Base-by-base conservation (phyloP, 2,113 vertebrate species). In the Amphiprion percula region DNA sequence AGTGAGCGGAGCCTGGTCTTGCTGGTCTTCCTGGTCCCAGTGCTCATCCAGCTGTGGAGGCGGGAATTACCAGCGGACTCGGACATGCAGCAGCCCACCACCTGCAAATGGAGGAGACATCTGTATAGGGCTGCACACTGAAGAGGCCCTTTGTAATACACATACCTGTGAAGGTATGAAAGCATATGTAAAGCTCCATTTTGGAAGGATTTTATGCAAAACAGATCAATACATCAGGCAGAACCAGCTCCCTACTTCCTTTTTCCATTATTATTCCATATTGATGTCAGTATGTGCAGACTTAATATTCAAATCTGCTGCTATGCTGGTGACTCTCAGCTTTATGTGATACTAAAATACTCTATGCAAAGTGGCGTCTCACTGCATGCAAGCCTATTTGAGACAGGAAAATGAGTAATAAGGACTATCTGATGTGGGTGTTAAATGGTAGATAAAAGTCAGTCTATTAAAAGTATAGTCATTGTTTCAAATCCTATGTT, bases 1-100 rank as follows among this genome's bases (percentile, higher is more conserved):
- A 99, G 97, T 98, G 93, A 96, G 96, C 23, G 97, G 98, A 12
- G 79, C 93, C 19, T 99, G 98, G 98, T 96, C 97, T 0, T 99
- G 98, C 87, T 99, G 98, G 98, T 96, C 98, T 0, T 90, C 97
- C 10, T 99, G 98, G 98, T 97, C 98, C 0, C 96, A 96, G 60
- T 99, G 98, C 90, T 97, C 97, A 0, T 93, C 96, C 1, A 96
- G 95, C 2, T 99, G 98, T 54, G 97, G 97, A 4, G 95, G 97
- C 0, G 98, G 98, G 2, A 97, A 98, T 85, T 97, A 96, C 81
- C 97, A 96, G 94, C 94, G 98, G 24, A 97, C 96, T 0, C 96
- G 98, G 14, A 96, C 96, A 0, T 99, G 97, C 92, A 96, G 94
- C 12, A 97, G 94, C 83, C 97, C 98, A 0, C 83, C 95, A 0